These are phyloP conservation scores for Glareola pratincola DNA, from an alignment of 2,113 vertebrate species.

Conservation along the genomic window DNA sequence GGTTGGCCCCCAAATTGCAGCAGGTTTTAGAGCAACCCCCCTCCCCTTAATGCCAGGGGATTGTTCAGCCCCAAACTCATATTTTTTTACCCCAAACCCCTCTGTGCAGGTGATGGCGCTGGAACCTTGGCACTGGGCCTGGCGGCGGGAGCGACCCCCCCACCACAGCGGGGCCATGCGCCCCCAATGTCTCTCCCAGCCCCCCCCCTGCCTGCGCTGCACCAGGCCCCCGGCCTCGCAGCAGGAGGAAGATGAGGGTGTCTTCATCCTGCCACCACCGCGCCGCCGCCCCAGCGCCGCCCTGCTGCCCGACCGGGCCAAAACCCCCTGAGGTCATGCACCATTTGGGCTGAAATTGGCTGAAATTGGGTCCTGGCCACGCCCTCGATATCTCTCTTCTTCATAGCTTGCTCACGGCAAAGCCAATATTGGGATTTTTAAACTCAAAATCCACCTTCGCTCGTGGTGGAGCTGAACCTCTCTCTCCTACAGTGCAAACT, in stretches of 20 bases:
- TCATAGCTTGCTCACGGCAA: too few relatives aligned
- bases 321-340: neutral
- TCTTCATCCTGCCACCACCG: neutral
- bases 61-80: too few relatives aligned
- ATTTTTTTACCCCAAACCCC: neutral
- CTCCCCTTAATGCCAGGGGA: too few relatives aligned
- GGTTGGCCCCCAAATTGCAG: neutral
- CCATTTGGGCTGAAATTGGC: neutral
- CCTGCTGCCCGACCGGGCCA: neutral
- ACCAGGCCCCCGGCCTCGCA: neutral
- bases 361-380: too few relatives aligned
- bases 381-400: too few relatives aligned
- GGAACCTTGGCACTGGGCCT: constrained; percentile 60
- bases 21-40: neutral
- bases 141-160: constrained; percentile 30
- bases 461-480: accelerated
- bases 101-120: constrained; percentile 52
- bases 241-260: neutral
- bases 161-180: constrained; percentile 57
- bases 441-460: neutral
- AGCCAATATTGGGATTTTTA: neutral
- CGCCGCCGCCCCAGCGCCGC: neutral
- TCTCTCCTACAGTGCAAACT: too few relatives aligned
- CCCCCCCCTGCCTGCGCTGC: constrained; percentile 8
- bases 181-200: neutral